Base-by-base conservation (phyloP, 1,140 invertebrate species). In the Drosophila pseudoobscura region DNA sequence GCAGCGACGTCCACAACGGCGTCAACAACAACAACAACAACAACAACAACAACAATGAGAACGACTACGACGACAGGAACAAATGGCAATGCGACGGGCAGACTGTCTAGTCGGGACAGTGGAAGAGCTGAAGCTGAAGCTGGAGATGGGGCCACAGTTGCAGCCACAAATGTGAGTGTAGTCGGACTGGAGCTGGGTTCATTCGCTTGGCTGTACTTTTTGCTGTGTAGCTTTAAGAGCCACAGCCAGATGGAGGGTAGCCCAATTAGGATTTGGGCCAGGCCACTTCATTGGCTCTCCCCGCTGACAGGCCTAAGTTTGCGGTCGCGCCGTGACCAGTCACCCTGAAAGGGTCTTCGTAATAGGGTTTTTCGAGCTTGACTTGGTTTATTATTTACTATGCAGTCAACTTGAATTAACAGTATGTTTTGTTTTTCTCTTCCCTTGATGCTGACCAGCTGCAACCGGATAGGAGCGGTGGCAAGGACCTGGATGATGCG, bases 401-500 rank as follows among this genome's bases (percentile, higher is more conserved):
- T 71, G 55, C 66, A 71, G 71, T 74, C 71, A 64, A 74, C 59
- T 64, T 55, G 71, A 74, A 65, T 75, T 75, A 75, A 75, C 71
- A 60, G 50, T 73, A 56, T 64, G 45, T 62, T 45, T 44, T 63
- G 17, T 24, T 57, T 55, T 51, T 57, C 55, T 63, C 35, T 50
- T 46, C 31, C 47, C 60, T 53, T 13, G 6, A 11, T n/a, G 15
- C 4, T 45, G 56, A 29, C 39, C 60, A 77, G 54, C 41, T 60
- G 60, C 73, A 85, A 52, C 60, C 51, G 56, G 75, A 72, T 73
- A 57, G 71, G 52, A 26, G 22, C 29, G 68, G 54, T 51, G 64
- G 54, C 45, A 74, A 89, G 59, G 82, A 89, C 56, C 68, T 74
- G 43, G 89, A 91, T 56, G 89, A 91, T 78, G 89, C 89, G 65